These are phyloP conservation scores for Copidosoma floridanum DNA, from an alignment of 1,140 invertebrate species.

Conservation along the genomic window DNA sequence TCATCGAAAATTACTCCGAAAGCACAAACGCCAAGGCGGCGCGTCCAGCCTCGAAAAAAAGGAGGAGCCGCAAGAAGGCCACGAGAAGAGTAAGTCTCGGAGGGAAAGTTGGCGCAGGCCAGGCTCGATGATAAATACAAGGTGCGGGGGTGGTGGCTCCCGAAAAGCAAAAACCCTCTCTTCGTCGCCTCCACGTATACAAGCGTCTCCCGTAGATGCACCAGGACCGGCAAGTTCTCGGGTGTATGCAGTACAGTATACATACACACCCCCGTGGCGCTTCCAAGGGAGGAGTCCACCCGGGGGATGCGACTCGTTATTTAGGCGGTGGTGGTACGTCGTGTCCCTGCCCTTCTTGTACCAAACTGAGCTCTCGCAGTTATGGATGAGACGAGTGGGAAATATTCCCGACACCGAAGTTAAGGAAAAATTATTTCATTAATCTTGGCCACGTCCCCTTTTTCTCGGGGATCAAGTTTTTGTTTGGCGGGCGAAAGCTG, in stretches of 20 bases:
- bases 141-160: not conserved
- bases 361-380: constrained; percentile 15
- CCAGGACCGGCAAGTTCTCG: not conserved
- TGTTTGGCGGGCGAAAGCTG: too few relatives aligned
- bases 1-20: constrained; percentile 8
- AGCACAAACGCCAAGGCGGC: not conserved
- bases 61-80: not conserved
- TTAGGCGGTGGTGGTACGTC: too few relatives aligned
- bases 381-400: constrained; percentile 34
- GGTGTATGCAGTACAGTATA: not conserved
- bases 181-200: constrained; percentile 16
- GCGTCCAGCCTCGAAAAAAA: not conserved
- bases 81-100: not conserved
- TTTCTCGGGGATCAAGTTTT: too few relatives aligned
- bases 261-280: constrained; percentile 10
- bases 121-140: constrained; percentile 27
- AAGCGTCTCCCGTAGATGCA: not conserved
- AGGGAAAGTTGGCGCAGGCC: not conserved
- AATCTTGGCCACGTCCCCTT: constrained; percentile 1
- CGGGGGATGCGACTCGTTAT: constrained; percentile 27
- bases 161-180: constrained; percentile 19
- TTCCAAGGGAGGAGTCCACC: too few relatives aligned
- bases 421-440: constrained; percentile 33
- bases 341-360: too few relatives aligned
- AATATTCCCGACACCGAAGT: constrained; percentile 27